These are phyloP conservation scores for Microcebus tavaratra DNA, from an alignment of 2,113 vertebrate genomes.

Conservation along the genomic window DNA sequence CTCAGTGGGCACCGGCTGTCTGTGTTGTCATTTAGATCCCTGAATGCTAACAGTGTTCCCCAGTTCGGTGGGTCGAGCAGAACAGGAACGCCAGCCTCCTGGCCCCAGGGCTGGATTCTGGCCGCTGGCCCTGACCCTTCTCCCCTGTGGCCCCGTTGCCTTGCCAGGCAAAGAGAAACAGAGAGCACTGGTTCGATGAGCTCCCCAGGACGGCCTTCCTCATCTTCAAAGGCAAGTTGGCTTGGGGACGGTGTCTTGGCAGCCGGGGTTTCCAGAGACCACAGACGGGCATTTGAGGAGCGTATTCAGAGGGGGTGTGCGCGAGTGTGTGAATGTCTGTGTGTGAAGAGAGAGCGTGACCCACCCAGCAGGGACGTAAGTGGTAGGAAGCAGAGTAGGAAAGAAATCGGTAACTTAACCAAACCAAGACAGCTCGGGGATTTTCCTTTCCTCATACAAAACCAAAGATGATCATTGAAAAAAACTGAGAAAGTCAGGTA, in stretches of 20 bases:
- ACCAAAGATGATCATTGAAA: background rate
- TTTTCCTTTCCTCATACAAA: background rate
- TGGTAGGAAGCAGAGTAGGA: background rate
- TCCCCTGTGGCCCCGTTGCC: background rate
- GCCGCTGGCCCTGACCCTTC: background rate
- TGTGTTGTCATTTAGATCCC: too few relatives aligned
- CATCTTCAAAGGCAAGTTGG: slow-evolving; percentile 94
- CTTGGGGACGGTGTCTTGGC: rapidly evolving
- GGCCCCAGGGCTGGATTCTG: background rate
- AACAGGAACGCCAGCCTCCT: background rate
- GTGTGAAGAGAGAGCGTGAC: background rate
- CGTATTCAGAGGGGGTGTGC: background rate
- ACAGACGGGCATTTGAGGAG: background rate
- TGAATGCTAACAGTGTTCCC: background rate
- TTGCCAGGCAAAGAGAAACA: slow-evolving; percentile 89
- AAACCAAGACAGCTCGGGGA: background rate
- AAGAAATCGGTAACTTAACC: background rate
- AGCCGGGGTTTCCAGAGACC: background rate
- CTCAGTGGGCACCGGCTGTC: background rate
- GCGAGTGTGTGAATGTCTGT: too few relatives aligned
- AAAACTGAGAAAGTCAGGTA: background rate
- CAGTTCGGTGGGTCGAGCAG: background rate
- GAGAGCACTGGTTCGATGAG: slow-evolving; percentile 98
- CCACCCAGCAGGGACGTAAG: too few relatives aligned
- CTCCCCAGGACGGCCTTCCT: slow-evolving; percentile 95